phyloP scores from a whole-genome alignment of 2,888 invertebrate genomes.

The Erebia ligea region DNA sequence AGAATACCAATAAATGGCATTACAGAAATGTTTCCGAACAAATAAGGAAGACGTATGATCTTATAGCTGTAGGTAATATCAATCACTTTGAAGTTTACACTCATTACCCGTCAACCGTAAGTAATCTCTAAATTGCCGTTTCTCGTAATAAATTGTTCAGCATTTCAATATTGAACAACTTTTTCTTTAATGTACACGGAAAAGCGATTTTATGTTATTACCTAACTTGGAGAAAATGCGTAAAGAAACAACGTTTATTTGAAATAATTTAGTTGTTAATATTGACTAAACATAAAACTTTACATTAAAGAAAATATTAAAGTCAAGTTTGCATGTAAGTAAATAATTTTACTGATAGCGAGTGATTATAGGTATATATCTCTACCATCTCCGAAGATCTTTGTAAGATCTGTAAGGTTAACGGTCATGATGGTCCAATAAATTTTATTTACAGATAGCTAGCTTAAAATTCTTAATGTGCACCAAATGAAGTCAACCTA shows the following conservation, averaged over 20 bases:
- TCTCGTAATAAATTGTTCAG: conserved; percentile 21
- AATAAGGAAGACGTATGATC: conserved; percentile 26
- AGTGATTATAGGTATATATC: background rate
- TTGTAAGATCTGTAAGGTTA: background rate
- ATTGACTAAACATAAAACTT: background rate
- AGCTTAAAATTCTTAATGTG: too few species aligned
- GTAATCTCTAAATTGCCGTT: conserved; percentile 25
- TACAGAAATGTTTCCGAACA: conserved; percentile 26
- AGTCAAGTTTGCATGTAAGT: background rate
- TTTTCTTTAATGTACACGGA: conserved; percentile 18
- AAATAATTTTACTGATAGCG: background rate
- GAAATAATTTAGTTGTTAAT: background rate
- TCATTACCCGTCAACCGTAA: conserved; percentile 23
- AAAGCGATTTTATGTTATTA: conserved; percentile 2
- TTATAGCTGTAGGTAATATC: conserved; percentile 23
- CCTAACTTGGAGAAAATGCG: background rate
- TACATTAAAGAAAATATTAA: background rate
- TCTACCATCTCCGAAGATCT: background rate
- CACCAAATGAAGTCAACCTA: background rate
- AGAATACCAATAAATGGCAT: background rate
- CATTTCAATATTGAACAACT: conserved; percentile 14
- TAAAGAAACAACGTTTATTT: background rate
- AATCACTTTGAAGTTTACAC: conserved; percentile 30
- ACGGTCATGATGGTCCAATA: too few species aligned
- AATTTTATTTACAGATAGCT: too few species aligned